Evolutionary conservation across 2,113 vertebrate genomes (phyloP), one percentile per base, ranked within the genome.

Genomic region (Panthera leo): DNA sequence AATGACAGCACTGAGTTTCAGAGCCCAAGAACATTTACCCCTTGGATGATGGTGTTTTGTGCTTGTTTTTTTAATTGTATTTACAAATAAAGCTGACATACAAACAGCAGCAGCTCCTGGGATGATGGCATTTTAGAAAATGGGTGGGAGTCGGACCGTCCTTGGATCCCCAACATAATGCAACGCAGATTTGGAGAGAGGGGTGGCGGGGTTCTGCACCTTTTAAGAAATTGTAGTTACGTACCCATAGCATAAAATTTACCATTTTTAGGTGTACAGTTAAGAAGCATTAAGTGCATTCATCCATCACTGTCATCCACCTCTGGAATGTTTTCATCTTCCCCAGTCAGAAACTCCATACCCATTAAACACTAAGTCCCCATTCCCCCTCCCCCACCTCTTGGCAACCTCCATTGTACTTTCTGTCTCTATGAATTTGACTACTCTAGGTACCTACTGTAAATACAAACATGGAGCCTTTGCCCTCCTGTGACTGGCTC

Each of bases 31-130:
- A 98, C 98, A 98, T 99, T 99, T 98, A 98, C 97, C 98, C 98
- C 98, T 98, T 89, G 96, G 97, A 98, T 98, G 98, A 98, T 97
- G 98, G 98, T 94, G 97, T 97, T 98, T 98, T 98, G 98, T 96
- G 94, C 91, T 98, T 98, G 98, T 96, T 95, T 98, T 99, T 99
- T 98, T 98, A 99, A 99, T 99, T 99, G 99, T 99, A 98, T 99
- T 99, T 99, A 98, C 99, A 99, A 98, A 98, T 98, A 98, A 98
- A 98, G 98, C 98, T 97, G 95, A 98, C 98, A 98, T 97, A 91
- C 98, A 98, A 98, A 98, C 98, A 98, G 98, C 85, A 76, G 98
- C 97, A 96, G 96, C 94, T 98, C 98, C 98, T 93, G 95, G 97
- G 98, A 97, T 98, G 98, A 98, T 95, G 97, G 96, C 76, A 96